These are phyloP conservation scores for Protonibea diacanthus DNA, from an alignment of 2,797 vertebrate species.

Conservation along the genomic window DNA sequence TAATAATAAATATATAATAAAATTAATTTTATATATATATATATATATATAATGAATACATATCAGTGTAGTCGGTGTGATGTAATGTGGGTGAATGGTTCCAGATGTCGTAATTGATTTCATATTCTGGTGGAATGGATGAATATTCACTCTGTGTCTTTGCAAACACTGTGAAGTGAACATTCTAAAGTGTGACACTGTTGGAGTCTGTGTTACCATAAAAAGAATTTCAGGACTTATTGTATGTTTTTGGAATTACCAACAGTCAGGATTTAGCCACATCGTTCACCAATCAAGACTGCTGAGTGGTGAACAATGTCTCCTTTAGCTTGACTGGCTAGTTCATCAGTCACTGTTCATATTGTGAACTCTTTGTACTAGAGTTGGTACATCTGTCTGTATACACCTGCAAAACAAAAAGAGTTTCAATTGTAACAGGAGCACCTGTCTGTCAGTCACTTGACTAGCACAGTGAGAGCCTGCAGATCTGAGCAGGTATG, in stretches of 20 bases:
- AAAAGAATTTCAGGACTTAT: no score
- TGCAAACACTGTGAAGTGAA: neutral
- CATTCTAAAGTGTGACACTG: neutral
- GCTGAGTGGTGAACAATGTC: no score
- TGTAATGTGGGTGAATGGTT: neutral
- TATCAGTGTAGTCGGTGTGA: neutral
- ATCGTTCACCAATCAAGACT: neutral
- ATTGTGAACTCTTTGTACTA: neutral
- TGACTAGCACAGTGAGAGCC: no score
- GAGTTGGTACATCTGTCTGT: no score
- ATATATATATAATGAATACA: no score
- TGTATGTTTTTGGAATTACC: neutral
- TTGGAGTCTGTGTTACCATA: neutral
- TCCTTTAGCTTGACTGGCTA: no score
- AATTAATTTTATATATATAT: no score
- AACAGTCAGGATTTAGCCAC: neutral
- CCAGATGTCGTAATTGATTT: neutral
- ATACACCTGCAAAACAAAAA: no score
- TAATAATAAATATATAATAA: no score
- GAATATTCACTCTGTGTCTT: neutral
- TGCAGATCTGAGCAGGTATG: no score
- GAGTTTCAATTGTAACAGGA: no score
- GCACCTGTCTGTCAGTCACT: no score
- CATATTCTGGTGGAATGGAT: neutral
- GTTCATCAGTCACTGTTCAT: neutral